Conservation (phyloP, 53 echinoderm and acorn worm genomes). For the Apostichopus leukothele region DNA sequence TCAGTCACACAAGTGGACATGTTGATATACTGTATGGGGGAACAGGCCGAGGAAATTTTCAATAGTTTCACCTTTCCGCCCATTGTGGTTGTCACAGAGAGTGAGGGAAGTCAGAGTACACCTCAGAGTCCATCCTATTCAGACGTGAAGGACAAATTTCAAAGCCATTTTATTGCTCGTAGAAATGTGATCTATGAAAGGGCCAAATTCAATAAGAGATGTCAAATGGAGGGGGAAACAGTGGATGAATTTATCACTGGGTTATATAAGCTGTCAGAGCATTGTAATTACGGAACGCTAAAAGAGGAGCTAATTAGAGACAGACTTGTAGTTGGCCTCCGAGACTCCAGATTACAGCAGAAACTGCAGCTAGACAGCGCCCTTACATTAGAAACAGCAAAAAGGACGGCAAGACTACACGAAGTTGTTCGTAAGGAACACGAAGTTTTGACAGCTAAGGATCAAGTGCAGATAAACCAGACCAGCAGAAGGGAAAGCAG, state of each 20-base stretch:
- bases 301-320: constrained; percentile 65
- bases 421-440: too few species aligned
- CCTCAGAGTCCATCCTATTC: neutral
- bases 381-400: too few species aligned
- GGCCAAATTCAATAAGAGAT: constrained; percentile 58
- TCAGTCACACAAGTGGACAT: constrained; percentile 52
- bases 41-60: constrained; percentile 39
- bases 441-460: too few species aligned
- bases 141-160: constrained; percentile 9
- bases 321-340: constrained; percentile 46
- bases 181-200: constrained; percentile 15
- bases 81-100: neutral
- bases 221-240: constrained; percentile 51
- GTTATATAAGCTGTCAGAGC: constrained; percentile 60
- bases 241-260: constrained; percentile 43
- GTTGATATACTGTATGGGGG: constrained; percentile 45
- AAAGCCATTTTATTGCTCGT: constrained; percentile 38
- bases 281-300: constrained; percentile 56
- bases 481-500: too few species aligned
- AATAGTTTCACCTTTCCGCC: neutral
- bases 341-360: constrained; percentile 11
- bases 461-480: too few species aligned
- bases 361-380: neutral
- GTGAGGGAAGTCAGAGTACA: neutral
- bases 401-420: too few species aligned